Base-by-base conservation (phyloP, 1,140 invertebrate species). In the Atta cephalotes region DNA sequence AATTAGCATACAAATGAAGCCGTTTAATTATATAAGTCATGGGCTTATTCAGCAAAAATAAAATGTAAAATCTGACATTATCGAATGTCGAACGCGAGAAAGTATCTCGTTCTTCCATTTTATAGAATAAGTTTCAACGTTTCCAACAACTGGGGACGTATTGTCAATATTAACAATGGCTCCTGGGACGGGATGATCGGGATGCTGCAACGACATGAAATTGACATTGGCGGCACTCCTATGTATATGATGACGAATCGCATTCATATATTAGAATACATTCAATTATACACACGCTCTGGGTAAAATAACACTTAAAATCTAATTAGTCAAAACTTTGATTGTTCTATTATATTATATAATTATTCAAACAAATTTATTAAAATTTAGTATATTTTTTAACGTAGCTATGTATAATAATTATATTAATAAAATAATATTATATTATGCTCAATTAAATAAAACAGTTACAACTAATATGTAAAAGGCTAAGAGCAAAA, bases 181-280 rank as follows among this genome's bases (percentile, higher is more conserved):
- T 91, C 96, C 3, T 97, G 96, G 96, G 96, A 92, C 90, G 96
- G 96, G 0, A 97, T 97, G 96, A 96, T 96, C 45, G 96, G 96
- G 2, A 95, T 96, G 92, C 88, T 97, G 68, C 93, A 95, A 0
- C 94, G 95, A 68, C 95, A 94, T 2, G 95, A 96, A 90, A 96
- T 96, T 28, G 96, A 97, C 91, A 96, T 97, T 79, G 96, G 96
- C 92, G 96, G 96, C 3, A 96, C 96, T 0, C 95, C 95, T 2
- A 95, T 96, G 89, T 97, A 96, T 88, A 91, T 97, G 16, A 95
- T 96, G 2, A 84, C 91, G 16, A 95, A 97, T 85, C 95, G 97
- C 1, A 91, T 97, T 25, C 93, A 95, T 0, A 91, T 96, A 3
- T 95, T 97, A 1, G 95, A 97, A 87, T 97, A 96, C 89, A 95